Percentiles rank a stretch among this genome's conserved stretches.
These are phyloP conservation scores for Cyanoliseus patagonus DNA, from an alignment of 2,113 vertebrate genomes.

Conservation along the genomic window DNA sequence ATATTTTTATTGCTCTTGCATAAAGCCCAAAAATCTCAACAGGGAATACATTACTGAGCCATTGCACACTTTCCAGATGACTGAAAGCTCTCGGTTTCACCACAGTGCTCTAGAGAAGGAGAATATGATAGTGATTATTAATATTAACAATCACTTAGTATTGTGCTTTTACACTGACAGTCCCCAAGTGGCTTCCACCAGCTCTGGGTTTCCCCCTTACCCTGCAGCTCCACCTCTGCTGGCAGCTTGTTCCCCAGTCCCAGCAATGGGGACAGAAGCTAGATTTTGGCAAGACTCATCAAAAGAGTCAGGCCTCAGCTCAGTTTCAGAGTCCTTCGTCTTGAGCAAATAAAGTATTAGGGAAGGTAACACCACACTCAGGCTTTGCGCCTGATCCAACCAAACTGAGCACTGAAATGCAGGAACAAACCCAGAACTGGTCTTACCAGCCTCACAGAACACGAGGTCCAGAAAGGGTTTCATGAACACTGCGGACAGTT, in stretches of 20 bases:
- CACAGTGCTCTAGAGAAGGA: neutral
- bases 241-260: neutral
- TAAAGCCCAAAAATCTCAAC: conserved; percentile 24
- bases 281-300: neutral
- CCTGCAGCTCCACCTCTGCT: neutral
- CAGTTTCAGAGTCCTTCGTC: neutral
- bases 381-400: neutral
- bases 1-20: conserved; percentile 13
- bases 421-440: neutral
- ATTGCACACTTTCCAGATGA: neutral
- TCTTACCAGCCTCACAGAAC: neutral
- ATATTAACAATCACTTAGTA: neutral
- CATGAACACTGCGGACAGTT: neutral
- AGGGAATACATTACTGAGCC: neutral
- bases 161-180: neutral
- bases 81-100: conserved; percentile 8
- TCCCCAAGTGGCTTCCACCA: neutral
- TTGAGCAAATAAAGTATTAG: neutral
- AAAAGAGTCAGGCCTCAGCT: neutral
- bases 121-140: neutral
- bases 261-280: neutral
- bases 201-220: neutral
- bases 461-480: accelerated
- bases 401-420: accelerated
- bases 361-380: neutral